Evolutionary conservation across 2,113 vertebrate genomes (phyloP).

Genomic region (Cervus canadensis): DNA sequence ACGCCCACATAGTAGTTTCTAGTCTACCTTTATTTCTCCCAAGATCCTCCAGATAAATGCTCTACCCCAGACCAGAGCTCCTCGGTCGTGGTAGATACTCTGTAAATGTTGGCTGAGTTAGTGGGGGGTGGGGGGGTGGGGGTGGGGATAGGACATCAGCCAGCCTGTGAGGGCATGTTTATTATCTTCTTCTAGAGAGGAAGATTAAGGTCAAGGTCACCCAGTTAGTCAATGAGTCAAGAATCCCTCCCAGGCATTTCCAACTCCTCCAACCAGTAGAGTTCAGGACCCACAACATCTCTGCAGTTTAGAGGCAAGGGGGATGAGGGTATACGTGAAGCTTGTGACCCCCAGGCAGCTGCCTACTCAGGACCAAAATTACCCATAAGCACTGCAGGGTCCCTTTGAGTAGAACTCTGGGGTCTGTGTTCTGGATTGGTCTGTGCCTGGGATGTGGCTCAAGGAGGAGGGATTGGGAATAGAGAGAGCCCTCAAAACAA

Average conservation of each 20-base stretch:
- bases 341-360: neutral
- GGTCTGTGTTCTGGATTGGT: neutral
- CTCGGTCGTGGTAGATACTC: rapidly evolving
- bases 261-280: neutral
- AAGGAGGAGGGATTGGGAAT: neutral
- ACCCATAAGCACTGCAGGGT: neutral
- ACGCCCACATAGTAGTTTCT: rapidly evolving
- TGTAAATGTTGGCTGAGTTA: neutral
- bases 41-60: neutral
- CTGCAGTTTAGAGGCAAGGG: neutral
- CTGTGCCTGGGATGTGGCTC: rapidly evolving
- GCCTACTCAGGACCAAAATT: neutral
- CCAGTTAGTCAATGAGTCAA: neutral
- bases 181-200: neutral
- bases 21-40: neutral
- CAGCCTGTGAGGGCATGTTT: no score
- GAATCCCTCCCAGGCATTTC: neutral
- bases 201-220: neutral
- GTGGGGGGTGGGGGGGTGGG: neutral
- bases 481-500: neutral
- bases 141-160: neutral
- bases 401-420: neutral
- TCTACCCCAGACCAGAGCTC: neutral
- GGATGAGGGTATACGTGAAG: rapidly evolving
- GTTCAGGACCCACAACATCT: neutral